Evolutionary conservation across 2,797 vertebrate species (phyloP).

Genomic region (Manis javanica): DNA sequence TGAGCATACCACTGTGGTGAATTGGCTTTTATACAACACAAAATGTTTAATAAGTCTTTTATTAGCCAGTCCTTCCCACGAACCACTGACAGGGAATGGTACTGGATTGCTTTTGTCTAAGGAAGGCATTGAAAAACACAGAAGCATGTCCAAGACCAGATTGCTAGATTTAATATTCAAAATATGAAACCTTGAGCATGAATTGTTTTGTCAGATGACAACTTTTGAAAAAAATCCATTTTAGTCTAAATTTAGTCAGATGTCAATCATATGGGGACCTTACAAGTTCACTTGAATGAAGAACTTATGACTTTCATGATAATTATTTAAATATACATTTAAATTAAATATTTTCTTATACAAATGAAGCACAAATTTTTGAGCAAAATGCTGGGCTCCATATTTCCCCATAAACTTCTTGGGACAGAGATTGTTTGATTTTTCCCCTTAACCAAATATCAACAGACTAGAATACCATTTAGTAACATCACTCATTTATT

Average conservation of each 20-base stretch:
- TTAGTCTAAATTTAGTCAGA: background rate
- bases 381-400: background rate
- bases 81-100: background rate
- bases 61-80: background rate
- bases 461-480: background rate
- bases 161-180: slow-evolving; percentile 30
- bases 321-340: background rate
- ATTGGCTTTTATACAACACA: background rate
- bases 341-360: background rate
- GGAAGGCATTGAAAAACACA: background rate
- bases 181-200: background rate
- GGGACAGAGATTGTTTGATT: background rate
- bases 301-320: background rate
- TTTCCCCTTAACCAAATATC: background rate
- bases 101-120: background rate
- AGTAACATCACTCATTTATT: background rate
- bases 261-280: background rate
- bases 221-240: background rate
- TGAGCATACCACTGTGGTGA: background rate
- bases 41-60: background rate
- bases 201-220: background rate
- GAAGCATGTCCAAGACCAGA: background rate
- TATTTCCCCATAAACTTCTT: background rate
- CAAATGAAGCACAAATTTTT: background rate
- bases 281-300: slow-evolving; percentile 34